Evolutionary conservation across 2,113 vertebrate genomes (phyloP).

Genomic region (Dipodomys stephensi): DNA sequence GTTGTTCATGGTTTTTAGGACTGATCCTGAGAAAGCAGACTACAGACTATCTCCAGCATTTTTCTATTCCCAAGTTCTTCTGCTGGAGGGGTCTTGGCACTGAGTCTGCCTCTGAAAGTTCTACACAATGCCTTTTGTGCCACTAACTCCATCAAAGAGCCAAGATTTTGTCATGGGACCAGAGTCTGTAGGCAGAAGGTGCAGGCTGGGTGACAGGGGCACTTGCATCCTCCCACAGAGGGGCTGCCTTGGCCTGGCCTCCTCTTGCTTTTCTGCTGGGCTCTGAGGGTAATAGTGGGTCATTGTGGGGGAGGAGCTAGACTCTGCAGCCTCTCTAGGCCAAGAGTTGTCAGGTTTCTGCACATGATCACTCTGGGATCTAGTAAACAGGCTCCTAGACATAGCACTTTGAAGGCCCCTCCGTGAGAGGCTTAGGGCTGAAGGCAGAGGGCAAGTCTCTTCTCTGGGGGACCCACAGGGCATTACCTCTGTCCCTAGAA

Average conservation of each 20-base stretch:
- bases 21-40: not conserved
- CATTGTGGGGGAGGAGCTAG: not conserved
- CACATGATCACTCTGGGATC: not conserved
- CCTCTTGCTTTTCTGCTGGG: not conserved
- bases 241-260: not conserved
- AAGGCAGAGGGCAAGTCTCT: not conserved
- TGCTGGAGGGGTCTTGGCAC: constrained; percentile 44
- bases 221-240: constrained; percentile 74
- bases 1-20: not conserved
- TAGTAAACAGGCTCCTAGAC: not conserved
- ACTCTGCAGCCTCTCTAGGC: not conserved
- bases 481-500: not conserved
- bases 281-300: constrained; percentile 1
- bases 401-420: constrained; percentile 1
- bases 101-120: not conserved
- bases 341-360: not conserved
- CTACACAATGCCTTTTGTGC: constrained; percentile 56
- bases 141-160: constrained; percentile 72
- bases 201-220: not conserved
- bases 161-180: not conserved
- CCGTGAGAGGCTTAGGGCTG: not conserved
- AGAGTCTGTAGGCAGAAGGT: not conserved
- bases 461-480: not conserved
- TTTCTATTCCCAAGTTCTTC: constrained; percentile 49
- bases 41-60: not conserved